phyloP scores from a whole-genome alignment of 2,113 vertebrate species.

The Urocynchramus pylzowi region DNA sequence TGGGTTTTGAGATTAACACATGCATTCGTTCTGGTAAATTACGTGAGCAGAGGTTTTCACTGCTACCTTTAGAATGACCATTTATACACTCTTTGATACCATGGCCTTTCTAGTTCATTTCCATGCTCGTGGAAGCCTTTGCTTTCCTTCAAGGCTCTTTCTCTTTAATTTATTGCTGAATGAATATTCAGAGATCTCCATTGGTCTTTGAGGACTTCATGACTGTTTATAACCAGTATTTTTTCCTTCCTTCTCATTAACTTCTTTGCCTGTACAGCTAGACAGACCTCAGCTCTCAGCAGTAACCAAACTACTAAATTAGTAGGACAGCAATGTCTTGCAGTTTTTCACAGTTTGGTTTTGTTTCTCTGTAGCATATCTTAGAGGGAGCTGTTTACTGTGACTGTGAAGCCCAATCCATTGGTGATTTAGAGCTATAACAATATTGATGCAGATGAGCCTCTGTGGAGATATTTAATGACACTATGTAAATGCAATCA shows the following conservation, averaged over 20 bases:
- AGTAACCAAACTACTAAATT: neutral
- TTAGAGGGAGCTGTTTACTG: neutral
- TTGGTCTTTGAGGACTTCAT: neutral
- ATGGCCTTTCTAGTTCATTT: neutral
- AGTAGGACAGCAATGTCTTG: neutral
- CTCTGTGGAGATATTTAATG: conserved; percentile 35
- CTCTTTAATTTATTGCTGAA: neutral
- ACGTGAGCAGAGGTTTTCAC: neutral
- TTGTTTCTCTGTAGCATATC: neutral
- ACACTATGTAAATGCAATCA: conserved; percentile 58
- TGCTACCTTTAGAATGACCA: neutral
- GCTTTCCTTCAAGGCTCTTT: neutral
- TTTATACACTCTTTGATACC: neutral
- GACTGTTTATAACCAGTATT: neutral
- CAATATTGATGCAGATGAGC: conserved; percentile 44
- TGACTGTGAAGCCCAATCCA: neutral
- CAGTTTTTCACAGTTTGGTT: neutral
- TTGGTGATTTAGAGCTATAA: conserved; percentile 26
- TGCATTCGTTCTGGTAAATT: neutral
- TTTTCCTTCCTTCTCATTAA: neutral
- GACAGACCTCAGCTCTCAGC: neutral
- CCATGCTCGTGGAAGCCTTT: neutral
- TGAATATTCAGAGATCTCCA: neutral
- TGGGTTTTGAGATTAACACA: neutral
- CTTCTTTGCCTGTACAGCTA: neutral